Conservation (phyloP, 2,113 vertebrate genomes). For the Saimiri boliviensis region DNA sequence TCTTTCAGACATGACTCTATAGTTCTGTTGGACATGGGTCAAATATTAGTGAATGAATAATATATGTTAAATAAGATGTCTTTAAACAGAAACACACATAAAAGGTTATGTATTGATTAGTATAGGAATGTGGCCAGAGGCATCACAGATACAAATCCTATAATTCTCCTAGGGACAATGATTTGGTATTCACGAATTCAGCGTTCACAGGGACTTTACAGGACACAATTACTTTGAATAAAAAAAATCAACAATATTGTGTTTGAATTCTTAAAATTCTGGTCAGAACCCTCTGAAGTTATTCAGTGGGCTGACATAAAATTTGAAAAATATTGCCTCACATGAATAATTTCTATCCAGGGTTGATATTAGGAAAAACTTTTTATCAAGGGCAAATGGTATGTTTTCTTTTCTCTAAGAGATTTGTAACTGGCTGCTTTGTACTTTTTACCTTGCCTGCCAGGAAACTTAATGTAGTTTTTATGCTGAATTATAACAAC, state of each 20-base stretch:
- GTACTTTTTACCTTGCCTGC: conserved; percentile 42
- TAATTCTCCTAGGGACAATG: background rate
- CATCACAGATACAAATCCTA: background rate
- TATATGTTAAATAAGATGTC: background rate
- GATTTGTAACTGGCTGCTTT: background rate
- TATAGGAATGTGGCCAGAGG: background rate
- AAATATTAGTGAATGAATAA: background rate
- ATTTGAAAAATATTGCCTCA: background rate
- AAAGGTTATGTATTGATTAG: background rate
- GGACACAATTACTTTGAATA: background rate
- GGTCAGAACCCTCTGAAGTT: background rate
- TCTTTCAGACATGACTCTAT: background rate
- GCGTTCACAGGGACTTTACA: background rate
- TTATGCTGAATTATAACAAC: background rate
- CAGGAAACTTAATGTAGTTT: conserved; percentile 3
- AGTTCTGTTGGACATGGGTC: background rate
- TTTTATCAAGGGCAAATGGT: background rate
- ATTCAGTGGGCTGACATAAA: background rate
- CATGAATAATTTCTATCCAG: background rate
- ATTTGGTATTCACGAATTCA: background rate
- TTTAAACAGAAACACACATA: conserved; percentile 1
- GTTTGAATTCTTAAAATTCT: background rate
- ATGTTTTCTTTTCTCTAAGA: conserved; percentile 20
- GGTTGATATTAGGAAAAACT: background rate
- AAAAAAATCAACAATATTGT: background rate